Base-by-base conservation (phyloP, 2,888 invertebrate species). In the Gymnosoma rotundatum region DNA sequence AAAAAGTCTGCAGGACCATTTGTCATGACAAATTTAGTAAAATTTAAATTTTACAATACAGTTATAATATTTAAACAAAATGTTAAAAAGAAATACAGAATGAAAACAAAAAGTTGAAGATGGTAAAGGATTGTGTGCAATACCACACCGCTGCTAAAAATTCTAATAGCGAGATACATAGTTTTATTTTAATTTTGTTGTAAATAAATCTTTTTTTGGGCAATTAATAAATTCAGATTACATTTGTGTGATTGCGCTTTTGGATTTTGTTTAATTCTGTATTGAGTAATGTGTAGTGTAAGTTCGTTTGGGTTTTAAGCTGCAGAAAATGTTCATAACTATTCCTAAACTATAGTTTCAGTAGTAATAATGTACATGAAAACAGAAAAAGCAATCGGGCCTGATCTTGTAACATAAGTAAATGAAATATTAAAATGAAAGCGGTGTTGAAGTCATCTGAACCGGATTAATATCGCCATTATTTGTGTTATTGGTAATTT, bases 291-390 rank as follows among this genome's bases (percentile, higher is more conserved):
- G 48, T 20, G 58, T 16, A n/a, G 25, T 48, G 18, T 54, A 83
- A 88, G 82, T 88, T 89, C 91, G 91, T 90, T 91, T 91, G 92
- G 90, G 91, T 88, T 89, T 69, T 88, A 89, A 88, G 91, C 90
- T 89, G 89, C 89, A 90, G 90, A 89, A 82, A 92, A 90, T 92
- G 92, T 90, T 88, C 92, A 92, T 92, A 90, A 89, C 91, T 92
- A 92, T 91, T 90, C 89, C 92, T 91, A 88, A 91, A 92, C 91
- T 91, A 91, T 90, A 86, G 89, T 90, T 91, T 91, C 89, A 88
- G 90, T 84, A 84, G 81, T 81, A 70, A 70, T 61, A 78, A 75
- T 64, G 54, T 64, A 66, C 32, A 76, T 56, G 60, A 66, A 76
- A 61, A 50, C 58, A 25, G 48, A 52, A 73, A 76, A 63, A n/a